phyloP scores from a whole-genome alignment of 2,113 vertebrate genomes.

The Gymnarchus niloticus region DNA sequence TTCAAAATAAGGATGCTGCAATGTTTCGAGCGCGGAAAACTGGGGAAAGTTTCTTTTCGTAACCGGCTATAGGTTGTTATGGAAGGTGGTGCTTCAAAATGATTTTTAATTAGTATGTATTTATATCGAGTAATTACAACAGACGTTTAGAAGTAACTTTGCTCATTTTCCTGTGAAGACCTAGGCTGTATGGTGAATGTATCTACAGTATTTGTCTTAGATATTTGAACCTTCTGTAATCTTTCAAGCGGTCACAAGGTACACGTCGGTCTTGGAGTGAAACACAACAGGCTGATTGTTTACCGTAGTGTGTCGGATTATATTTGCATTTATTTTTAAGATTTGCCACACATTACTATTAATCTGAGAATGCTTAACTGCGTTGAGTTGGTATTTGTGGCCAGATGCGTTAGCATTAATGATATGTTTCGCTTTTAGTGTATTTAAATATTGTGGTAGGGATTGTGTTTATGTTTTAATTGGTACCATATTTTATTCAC shows the following conservation, averaged over 20 bases:
- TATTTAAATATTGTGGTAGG: too few relatives aligned
- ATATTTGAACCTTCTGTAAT: background rate
- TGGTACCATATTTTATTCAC: too few relatives aligned
- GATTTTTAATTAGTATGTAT: background rate
- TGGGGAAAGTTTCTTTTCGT: background rate
- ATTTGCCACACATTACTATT: background rate
- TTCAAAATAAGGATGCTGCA: constrained; percentile 19
- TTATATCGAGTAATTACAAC: background rate
- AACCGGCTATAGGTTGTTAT: background rate
- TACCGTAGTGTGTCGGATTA: background rate
- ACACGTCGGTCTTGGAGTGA: background rate
- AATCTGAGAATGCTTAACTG: background rate
- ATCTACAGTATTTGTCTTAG: background rate
- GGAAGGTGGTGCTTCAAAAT: background rate
- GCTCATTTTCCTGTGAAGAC: background rate
- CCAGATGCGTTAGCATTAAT: too few relatives aligned
- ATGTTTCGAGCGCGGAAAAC: background rate
- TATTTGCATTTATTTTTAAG: background rate
- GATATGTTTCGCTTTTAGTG: too few relatives aligned
- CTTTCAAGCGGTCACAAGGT: background rate
- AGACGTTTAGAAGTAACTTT: background rate
- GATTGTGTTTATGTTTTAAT: too few relatives aligned
- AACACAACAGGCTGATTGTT: background rate
- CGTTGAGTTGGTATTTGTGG: background rate
- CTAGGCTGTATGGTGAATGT: background rate